Percentiles rank a stretch among this genome's conserved stretches.
Conservation (phyloP, 1,140 invertebrate species). For the Pseudachorutes palmiensis region DNA sequence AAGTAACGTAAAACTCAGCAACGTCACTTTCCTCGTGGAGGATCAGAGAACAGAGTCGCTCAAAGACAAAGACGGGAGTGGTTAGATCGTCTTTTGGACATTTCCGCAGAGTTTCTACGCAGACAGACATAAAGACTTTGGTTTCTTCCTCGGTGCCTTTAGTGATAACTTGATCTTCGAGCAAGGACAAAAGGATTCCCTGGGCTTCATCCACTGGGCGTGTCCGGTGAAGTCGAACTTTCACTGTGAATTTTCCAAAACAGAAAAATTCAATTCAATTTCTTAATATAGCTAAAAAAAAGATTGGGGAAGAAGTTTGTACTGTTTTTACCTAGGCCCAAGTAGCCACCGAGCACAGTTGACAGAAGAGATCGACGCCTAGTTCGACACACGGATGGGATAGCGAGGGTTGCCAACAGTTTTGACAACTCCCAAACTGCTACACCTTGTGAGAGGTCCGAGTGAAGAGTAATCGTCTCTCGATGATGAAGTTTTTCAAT, state of each 20-base stretch:
- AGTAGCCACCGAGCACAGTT: constrained; percentile 84
- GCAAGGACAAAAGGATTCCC: constrained; percentile 82
- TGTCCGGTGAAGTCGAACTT: constrained; percentile 87
- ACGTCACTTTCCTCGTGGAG: constrained; percentile 95
- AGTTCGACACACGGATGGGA: constrained; percentile 61
- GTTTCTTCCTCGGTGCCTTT: constrained; percentile 92
- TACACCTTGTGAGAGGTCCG: constrained; percentile 77
- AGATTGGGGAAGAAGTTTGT: no score
- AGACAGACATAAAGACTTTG: constrained; percentile 92
- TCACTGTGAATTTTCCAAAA: no score
- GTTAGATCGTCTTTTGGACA: constrained; percentile 84
- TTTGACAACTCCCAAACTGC: constrained; percentile 35
- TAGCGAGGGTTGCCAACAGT: constrained; percentile 50
- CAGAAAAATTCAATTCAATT: no score
- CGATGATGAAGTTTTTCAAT: constrained; percentile 74
- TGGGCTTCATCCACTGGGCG: constrained; percentile 93
- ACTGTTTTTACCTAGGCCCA: constrained; percentile 81
- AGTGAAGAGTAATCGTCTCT: constrained; percentile 84
- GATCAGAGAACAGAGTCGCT: constrained; percentile 92
- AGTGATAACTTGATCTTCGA: constrained; percentile 82
- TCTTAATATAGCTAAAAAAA: no score
- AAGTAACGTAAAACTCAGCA: constrained; percentile 88
- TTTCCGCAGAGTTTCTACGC: constrained; percentile 90
- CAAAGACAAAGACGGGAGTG: constrained; percentile 95
- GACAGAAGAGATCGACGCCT: constrained; percentile 57